Evolutionary conservation across 2,888 invertebrate genomes (phyloP).

Genomic region (Rugalucina vietnamica): DNA sequence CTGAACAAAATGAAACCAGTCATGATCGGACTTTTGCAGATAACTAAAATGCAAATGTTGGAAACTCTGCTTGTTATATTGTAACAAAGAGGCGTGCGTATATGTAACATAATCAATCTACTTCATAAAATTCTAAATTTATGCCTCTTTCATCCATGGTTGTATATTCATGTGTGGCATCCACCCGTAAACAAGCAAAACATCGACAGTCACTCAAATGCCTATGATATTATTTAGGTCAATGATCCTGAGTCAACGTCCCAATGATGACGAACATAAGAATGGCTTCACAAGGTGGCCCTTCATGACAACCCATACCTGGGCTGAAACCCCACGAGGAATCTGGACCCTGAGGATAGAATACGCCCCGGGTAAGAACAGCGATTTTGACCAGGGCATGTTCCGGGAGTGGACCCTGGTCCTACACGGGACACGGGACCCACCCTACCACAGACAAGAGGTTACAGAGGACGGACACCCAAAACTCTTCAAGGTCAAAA

Average conservation of each 20-base stretch:
- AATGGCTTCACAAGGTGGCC: constrained; percentile 99
- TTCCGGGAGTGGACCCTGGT: constrained; percentile 98
- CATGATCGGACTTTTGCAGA: no score
- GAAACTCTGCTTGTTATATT: no score
- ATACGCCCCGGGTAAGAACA: constrained; percentile 83
- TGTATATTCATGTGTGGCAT: no score
- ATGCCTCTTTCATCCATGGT: no score
- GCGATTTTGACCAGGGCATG: constrained; percentile 90
- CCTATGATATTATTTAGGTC: no score
- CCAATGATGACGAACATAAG: constrained; percentile 96
- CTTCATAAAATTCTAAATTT: no score
- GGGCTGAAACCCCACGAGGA: constrained; percentile 99
- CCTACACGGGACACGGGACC: constrained; percentile 96
- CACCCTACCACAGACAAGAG: constrained; percentile 95
- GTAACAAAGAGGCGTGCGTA: no score
- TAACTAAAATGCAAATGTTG: no score
- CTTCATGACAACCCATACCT: constrained; percentile 99
- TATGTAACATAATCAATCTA: no score
- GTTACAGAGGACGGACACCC: constrained; percentile 91
- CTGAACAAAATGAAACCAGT: no score
- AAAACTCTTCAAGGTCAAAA: constrained; percentile 98
- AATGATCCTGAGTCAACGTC: constrained; percentile 97
- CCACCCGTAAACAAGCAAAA: no score
- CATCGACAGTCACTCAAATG: no score
- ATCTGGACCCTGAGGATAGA: constrained; percentile 96